These are phyloP conservation scores for Netelia fuscicornis DNA, from an alignment of 2,888 invertebrate genomes.

Conservation along the genomic window DNA sequence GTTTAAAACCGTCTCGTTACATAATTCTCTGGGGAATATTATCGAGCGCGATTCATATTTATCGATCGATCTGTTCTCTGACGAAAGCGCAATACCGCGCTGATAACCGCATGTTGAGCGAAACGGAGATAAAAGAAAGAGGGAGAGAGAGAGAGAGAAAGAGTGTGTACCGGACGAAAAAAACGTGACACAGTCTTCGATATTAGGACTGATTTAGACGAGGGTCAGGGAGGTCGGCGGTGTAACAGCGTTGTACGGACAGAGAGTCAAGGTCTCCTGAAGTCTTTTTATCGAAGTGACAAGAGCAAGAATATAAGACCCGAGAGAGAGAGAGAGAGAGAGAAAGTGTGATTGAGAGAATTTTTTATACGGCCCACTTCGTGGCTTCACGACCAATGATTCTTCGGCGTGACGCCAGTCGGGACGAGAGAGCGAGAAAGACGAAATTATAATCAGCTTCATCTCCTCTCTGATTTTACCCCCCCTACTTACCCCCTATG, in stretches of 20 bases:
- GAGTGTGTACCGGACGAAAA: constrained; percentile 20
- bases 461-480: constrained; percentile 15
- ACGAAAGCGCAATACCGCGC: background rate
- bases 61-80: background rate
- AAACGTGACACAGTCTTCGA: constrained; percentile 47
- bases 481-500: background rate
- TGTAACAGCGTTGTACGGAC: constrained; percentile 11
- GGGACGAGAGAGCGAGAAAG: constrained; percentile 17
- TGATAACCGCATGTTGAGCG: background rate
- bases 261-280: constrained; percentile 59
- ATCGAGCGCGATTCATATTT: background rate
- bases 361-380: constrained; percentile 3
- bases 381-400: constrained; percentile 4
- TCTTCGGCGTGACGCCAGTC: background rate
- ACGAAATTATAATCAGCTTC: constrained; percentile 20
- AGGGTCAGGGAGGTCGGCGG: constrained; percentile 40
- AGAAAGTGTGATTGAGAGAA: constrained; percentile 14
- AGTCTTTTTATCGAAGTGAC: constrained; percentile 44
- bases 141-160: background rate
- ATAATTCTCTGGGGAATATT: background rate
- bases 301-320: constrained; percentile 16
- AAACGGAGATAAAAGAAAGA: background rate
- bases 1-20: background rate
- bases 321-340: constrained; percentile 13
- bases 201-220: constrained; percentile 58